Conservation (phyloP, 2,113 vertebrate species). For the Sylvia atricapilla region DNA sequence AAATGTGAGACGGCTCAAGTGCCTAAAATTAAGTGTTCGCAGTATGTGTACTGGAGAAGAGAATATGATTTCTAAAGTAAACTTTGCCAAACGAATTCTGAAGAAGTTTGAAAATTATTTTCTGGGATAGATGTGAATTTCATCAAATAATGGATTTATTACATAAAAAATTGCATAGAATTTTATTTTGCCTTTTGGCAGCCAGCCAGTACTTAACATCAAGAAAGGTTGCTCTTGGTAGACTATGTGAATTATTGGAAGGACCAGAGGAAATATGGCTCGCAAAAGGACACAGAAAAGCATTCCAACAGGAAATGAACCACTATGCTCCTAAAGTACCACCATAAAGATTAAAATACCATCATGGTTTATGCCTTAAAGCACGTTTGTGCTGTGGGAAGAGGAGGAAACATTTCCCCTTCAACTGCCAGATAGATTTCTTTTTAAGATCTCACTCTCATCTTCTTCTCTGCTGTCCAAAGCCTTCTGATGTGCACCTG, state of each 20-base stretch:
- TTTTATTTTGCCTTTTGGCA: neutral
- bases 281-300: neutral
- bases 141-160: neutral
- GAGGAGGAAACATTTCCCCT: neutral
- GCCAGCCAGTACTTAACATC: neutral
- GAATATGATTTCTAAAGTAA: neutral
- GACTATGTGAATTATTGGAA: neutral
- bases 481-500: neutral
- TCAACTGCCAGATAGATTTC: neutral
- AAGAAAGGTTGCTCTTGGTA: neutral
- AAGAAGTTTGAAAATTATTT: neutral
- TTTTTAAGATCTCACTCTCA: neutral
- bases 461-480: neutral
- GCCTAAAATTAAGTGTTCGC: neutral
- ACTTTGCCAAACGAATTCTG: neutral
- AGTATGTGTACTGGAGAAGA: neutral
- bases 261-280: neutral
- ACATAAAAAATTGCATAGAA: neutral
- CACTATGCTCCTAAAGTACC: neutral
- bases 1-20: neutral
- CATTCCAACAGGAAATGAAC: neutral
- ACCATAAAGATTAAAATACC: neutral
- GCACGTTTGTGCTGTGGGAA: accelerated
- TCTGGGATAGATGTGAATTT: neutral
- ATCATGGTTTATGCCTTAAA: neutral